Conservation (phyloP, 2,797 vertebrate genomes). For the Threskiornis aethiopicus region DNA sequence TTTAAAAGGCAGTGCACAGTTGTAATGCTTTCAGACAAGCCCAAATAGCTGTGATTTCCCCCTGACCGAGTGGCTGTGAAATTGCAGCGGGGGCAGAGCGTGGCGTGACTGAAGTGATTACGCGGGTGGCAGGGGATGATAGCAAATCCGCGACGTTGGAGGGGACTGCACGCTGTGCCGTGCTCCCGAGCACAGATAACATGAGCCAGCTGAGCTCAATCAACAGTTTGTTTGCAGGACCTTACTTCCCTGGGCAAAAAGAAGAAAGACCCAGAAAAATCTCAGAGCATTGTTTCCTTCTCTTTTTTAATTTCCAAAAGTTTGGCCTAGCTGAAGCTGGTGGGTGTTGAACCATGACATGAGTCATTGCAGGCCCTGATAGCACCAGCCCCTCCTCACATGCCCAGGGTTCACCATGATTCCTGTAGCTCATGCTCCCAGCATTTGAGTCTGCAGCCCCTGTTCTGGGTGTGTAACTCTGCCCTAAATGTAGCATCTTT, state of each 20-base stretch:
- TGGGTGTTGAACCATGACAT: background rate
- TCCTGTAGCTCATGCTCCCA: background rate
- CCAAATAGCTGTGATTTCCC: background rate
- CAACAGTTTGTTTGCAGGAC: slow-evolving; percentile 10
- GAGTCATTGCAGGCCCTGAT: background rate
- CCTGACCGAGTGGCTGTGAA: background rate
- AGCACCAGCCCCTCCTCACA: background rate
- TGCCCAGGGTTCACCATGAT: background rate
- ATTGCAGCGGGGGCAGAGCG: background rate
- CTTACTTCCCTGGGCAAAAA: background rate
- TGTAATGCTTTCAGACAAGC: background rate
- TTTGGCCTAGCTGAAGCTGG: background rate
- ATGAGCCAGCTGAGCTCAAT: background rate
- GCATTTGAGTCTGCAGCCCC: background rate
- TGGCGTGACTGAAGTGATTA: slow-evolving; percentile 9
- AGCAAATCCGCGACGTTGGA: background rate
- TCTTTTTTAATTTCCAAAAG: background rate
- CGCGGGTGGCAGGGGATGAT: background rate
- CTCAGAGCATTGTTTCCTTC: background rate
- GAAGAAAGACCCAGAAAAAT: background rate
- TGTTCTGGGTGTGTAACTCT: background rate
- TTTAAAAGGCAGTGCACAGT: background rate
- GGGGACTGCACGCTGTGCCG: background rate
- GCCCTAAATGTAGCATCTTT: background rate
- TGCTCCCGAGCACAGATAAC: background rate